Conservation (phyloP, 2,113 vertebrate genomes). For the Cochlearius cochlearius region DNA sequence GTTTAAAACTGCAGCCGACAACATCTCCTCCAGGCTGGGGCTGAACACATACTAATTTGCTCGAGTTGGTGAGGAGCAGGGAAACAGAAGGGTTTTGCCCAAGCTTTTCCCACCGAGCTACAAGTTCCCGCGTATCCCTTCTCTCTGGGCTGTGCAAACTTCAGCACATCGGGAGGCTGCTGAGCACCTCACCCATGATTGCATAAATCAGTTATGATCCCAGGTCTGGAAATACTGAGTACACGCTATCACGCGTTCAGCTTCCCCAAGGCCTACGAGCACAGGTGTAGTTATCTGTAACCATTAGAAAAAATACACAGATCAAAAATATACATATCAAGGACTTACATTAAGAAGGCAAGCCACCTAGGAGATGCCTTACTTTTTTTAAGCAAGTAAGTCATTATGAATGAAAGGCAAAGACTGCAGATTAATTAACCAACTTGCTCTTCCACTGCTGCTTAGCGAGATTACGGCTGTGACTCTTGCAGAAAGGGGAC, state of each 20-base stretch:
- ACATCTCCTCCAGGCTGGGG: not conserved
- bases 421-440: slow-evolving; percentile 50
- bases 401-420: slow-evolving; percentile 38
- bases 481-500: slow-evolving; percentile 42
- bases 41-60: not conserved
- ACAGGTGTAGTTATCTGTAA: not conserved
- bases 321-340: not conserved
- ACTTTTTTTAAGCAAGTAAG: not conserved
- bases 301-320: not conserved
- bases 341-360: not conserved
- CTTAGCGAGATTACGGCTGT: slow-evolving; percentile 1
- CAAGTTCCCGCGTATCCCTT: rapidly evolving
- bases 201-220: not conserved
- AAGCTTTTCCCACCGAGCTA: not conserved
- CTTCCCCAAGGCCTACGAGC: not conserved
- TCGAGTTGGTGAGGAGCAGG: not conserved
- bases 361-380: not conserved
- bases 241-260: not conserved
- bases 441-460: not conserved
- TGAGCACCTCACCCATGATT: not conserved
- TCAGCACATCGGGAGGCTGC: not conserved
- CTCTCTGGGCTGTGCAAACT: not conserved
- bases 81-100: not conserved
- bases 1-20: not conserved
- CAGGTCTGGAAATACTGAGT: not conserved